Base-by-base conservation (phyloP, 2,888 invertebrate species). In the Schrankia costaestrigalis region DNA sequence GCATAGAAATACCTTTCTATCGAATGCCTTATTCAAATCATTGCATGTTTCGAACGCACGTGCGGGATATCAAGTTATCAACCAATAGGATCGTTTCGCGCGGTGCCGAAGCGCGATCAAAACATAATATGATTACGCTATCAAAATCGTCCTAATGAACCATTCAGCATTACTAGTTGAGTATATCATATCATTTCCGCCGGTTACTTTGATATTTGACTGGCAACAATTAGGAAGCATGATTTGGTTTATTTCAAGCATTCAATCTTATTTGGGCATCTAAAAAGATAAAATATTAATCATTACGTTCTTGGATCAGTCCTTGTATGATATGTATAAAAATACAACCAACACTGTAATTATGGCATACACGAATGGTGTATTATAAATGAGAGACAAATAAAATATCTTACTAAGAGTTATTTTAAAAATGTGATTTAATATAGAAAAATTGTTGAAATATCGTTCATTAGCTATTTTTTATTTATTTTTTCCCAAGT, bases 151-250 rank as follows among this genome's bases (percentile, higher is more conserved):
- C 55, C 56, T 65, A 70, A 74, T 68, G 64, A 66, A 57, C 58
- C 63, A 55, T 61, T 63, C 63, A 59, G 41, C 41, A 52, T 58
- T 55, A 44, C 58, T 54, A 56, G 56, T 56, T 63, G 64, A 52
- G 56, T 58, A 57, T 58, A 64, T 60, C 62, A 50, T 52, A 51
- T 45, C 54, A 53, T 68, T 75, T 83, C 83, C 83, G 82, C 78
- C 77, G 83, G 71, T 49, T 29, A 56, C 73, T 66, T 72, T 72
- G 69, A 53, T 48, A 22, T 67, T 60, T 52, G 48, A 57, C 47
- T 48, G 48, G 55, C 43, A 53, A 58, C 57, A 81, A 84, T 82
- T 80, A 83, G 62, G 53, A 48, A 56, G 62, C 65, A 74, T 84
- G 82, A 84, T 74, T 70, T 64, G 66, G 58, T 71, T 70, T 66